Base-by-base conservation (phyloP, 1,140 invertebrate genomes). In the Trichonephila clavata region DNA sequence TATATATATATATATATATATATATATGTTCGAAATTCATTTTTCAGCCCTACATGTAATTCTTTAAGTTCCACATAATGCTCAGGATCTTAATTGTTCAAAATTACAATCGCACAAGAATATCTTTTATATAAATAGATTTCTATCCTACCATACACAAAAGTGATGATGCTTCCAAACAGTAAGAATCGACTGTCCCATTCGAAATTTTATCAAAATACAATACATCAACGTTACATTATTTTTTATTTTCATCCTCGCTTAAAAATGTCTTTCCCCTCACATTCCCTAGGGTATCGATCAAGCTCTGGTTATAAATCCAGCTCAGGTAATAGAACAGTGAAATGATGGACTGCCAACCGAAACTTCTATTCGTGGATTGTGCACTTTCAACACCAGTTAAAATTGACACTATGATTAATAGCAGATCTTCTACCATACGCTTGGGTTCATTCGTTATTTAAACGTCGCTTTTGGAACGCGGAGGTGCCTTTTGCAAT, bases 311-410 rank as follows among this genome's bases (percentile, higher is more conserved):
- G 89, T 91, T 91, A 91, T 91, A 91, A 91, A 91, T 91, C 89
- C 89, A 77, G 89, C 57, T 61, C 32, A 61, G 89, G 89, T 91
- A 91, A 91, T 91, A 91, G 89, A 61, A 63, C 50, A 39, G 71
- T 39, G 32, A 27, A 77, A 77, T 92, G 90, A 92, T 92, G 90
- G 63, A 92, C 90, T 92, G 83, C 90, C 90, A 86, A 13, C 57
- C 27, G n/a, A 63, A 91, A 91, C 77, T 91, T 91, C 81, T 92
- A 92, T 92, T 92, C 90, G 81, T 59, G 90, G 90, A 86, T 86
- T 92, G 90, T 92, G 90, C 61, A 92, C 90, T 92, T 92, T 92
- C 90, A 92, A 92, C 90, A 86, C 80, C 90, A 81, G 80, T 92
- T 92, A 86, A 92, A 86, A 92, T 27, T 92, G 90, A 84, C 90